A percentile compares a stretch with the other conserved stretches of the same genome.
Evolutionary conservation across 2,113 vertebrate species (phyloP).

Genomic region (Theristicus caerulescens): DNA sequence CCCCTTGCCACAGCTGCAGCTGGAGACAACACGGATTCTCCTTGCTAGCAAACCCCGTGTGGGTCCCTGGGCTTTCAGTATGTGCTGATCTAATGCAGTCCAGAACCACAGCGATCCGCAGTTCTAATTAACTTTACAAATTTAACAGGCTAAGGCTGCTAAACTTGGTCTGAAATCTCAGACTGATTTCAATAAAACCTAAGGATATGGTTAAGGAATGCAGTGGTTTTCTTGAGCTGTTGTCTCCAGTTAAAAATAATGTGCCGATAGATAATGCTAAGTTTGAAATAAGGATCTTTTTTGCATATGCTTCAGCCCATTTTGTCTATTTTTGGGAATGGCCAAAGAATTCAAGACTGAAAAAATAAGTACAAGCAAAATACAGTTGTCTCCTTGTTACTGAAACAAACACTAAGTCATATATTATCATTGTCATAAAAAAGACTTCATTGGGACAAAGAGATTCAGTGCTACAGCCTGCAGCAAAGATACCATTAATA

Average conservation of each 20-base stretch:
- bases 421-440: conserved; percentile 50
- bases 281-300: not conserved
- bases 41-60: not conserved
- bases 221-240: not conserved
- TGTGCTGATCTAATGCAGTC: not conserved
- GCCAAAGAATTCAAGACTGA: not conserved
- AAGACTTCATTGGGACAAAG: conserved; percentile 13
- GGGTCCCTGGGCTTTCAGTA: not conserved
- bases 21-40: not conserved
- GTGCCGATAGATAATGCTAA: not conserved
- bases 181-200: not conserved
- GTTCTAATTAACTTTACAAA: not conserved
- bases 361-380: conserved; percentile 18
- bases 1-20: not conserved
- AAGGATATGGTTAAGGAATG: not conserved
- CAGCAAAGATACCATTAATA: conserved; percentile 61
- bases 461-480: conserved; percentile 30
- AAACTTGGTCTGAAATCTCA: not conserved
- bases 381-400: conserved; percentile 27
- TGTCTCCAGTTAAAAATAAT: not conserved
- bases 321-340: not conserved
- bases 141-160: not conserved
- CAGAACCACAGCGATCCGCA: not conserved
- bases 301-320: not conserved
- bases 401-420: conserved; percentile 33